A percentile compares a stretch with the other conserved stretches of the same genome.
phyloP scores from a whole-genome alignment of 1,140 invertebrate species.

The Ctenoplectra terminalis region DNA sequence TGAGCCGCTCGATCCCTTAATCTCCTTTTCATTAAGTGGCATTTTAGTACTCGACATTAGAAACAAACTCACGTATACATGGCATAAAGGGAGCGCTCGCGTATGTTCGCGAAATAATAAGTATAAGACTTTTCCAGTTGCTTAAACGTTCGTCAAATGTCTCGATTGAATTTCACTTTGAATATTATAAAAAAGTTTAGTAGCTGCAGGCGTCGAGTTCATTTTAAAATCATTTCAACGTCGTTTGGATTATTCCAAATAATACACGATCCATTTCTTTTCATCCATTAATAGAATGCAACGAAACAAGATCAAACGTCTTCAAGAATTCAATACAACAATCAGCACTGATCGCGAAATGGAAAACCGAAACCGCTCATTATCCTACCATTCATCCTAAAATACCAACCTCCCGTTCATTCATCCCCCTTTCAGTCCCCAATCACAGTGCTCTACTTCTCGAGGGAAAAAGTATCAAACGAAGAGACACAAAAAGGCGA shows the following conservation, averaged over 20 bases:
- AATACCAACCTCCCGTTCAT: not conserved
- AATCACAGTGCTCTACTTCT: not conserved
- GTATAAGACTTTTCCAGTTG: not conserved
- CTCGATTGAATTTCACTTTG: not conserved
- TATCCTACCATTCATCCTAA: not conserved
- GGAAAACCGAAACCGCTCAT: not conserved
- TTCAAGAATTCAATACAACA: too few relatives aligned
- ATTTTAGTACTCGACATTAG: conserved; percentile 44
- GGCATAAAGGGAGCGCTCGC: not conserved
- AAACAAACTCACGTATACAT: conserved; percentile 24
- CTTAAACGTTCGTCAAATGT: conserved; percentile 3
- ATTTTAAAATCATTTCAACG: not conserved
- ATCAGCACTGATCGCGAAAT: too few relatives aligned
- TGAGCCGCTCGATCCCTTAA: conserved; percentile 62
- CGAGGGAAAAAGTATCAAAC: not conserved
- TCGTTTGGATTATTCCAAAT: not conserved
- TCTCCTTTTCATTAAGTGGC: conserved; percentile 54
- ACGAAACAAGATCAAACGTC: too few relatives aligned
- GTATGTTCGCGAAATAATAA: conserved; percentile 18
- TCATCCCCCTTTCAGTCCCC: not conserved
- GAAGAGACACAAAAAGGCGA: not conserved
- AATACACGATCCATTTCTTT: not conserved
- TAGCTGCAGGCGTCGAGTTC: not conserved
- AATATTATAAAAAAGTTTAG: not conserved
- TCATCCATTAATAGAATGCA: not conserved